These are phyloP conservation scores for Brachypodius melanocephalos DNA, from an alignment of 2,113 vertebrate species.

Conservation along the genomic window DNA sequence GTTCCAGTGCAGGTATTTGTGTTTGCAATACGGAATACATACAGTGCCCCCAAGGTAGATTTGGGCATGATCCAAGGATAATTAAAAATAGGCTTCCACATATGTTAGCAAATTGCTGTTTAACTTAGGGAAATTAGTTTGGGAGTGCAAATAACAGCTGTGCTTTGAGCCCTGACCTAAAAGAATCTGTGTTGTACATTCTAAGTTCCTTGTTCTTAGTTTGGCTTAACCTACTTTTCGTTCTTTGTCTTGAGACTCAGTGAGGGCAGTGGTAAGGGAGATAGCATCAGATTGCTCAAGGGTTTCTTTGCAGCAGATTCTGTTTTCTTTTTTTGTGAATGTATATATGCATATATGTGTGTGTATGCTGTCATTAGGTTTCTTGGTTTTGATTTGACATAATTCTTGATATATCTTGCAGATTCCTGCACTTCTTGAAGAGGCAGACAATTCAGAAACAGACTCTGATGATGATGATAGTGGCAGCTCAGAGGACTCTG, in stretches of 20 bases:
- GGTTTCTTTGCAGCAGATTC: neutral
- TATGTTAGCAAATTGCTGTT: neutral
- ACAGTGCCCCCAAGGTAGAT: neutral
- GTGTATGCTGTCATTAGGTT: neutral
- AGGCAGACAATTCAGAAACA: neutral
- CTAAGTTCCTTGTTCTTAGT: neutral
- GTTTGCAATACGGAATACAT: neutral
- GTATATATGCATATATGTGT: neutral
- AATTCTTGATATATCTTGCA: conserved; percentile 48
- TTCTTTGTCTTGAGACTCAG: neutral
- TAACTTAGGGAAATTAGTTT: neutral
- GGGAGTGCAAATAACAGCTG: neutral
- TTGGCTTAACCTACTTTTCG: neutral
- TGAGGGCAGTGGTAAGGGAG: neutral
- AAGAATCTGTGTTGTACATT: neutral
- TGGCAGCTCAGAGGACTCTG: conserved; percentile 57
- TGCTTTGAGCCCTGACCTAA: neutral
- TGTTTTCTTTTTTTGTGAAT: neutral
- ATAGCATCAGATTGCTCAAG: neutral
- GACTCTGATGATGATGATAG: neutral
- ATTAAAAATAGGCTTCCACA: conserved; percentile 12
- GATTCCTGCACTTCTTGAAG: conserved; percentile 90
- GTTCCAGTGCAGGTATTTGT: neutral
- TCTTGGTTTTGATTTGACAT: neutral
- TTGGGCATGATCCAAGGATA: neutral